Conservation (phyloP, 2,113 vertebrate species). For the Labrus mixtus region DNA sequence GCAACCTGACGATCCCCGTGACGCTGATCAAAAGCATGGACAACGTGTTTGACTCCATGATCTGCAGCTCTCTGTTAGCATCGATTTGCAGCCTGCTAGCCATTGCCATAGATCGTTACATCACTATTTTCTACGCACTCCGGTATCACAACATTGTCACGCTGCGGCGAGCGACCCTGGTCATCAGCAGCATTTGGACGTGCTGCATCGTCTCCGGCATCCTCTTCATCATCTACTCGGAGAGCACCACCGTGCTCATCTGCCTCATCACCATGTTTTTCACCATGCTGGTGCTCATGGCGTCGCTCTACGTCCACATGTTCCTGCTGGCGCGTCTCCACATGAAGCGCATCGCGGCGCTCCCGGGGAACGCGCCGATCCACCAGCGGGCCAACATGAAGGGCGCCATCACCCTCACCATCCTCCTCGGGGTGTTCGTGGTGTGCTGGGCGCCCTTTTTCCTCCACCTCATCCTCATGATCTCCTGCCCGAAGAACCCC, state of each 20-base stretch:
- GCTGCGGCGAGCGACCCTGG: conserved; percentile 83
- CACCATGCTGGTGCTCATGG: conserved; percentile 96
- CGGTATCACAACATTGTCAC: conserved; percentile 96
- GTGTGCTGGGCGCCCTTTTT: conserved; percentile 98
- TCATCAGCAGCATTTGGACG: conserved; percentile 90
- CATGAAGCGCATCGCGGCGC: conserved; percentile 92
- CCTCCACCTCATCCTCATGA: conserved; percentile 93
- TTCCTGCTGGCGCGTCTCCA: conserved; percentile 94
- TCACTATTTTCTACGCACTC: conserved; percentile 96
- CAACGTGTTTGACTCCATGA: conserved; percentile 95
- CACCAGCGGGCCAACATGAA: conserved; percentile 94
- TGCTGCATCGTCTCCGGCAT: conserved; percentile 89
- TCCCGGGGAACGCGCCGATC: conserved; percentile 87
- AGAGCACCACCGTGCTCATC: conserved; percentile 92
- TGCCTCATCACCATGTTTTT: conserved; percentile 96
- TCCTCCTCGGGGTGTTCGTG: conserved; percentile 94
- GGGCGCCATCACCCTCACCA: conserved; percentile 94
- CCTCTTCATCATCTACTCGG: conserved; percentile 93
- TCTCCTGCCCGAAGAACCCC: conserved; percentile 93
- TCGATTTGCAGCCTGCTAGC: conserved; percentile 96
- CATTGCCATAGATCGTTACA: conserved; percentile 95
- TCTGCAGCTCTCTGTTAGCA: conserved; percentile 94
- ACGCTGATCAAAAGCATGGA: conserved; percentile 90
- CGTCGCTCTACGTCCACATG: conserved; percentile 96
- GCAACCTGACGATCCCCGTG: conserved; percentile 82